phyloP scores from a whole-genome alignment of 2,888 invertebrate genomes.

The Caenorhabditis sp. region DNA sequence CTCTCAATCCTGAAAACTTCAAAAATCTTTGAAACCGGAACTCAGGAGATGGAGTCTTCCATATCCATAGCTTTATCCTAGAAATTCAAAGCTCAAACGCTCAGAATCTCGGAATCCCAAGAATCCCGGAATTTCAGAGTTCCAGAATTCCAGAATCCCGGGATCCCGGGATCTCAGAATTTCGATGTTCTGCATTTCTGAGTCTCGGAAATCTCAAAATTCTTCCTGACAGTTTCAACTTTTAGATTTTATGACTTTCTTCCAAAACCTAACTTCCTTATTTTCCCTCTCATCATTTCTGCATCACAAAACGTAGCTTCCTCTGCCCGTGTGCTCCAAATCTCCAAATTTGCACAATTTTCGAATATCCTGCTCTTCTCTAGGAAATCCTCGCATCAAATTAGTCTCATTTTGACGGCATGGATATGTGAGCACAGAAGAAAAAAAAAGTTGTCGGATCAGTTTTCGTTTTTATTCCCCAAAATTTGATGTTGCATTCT shows the following conservation, averaged over 20 bases:
- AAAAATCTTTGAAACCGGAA: too few relatives aligned
- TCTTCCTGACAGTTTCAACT: too few relatives aligned
- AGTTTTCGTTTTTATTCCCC: constrained; percentile 24
- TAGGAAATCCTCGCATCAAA: neutral
- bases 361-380: constrained; percentile 19
- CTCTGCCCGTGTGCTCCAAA: neutral
- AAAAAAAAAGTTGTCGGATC: constrained; percentile 24
- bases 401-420: constrained; percentile 35
- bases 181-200: too few relatives aligned
- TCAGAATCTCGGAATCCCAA: neutral
- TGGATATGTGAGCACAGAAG: neutral
- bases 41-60: too few relatives aligned
- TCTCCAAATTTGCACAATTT: constrained; percentile 36
- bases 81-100: neutral
- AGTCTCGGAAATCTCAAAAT: too few relatives aligned
- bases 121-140: too few relatives aligned
- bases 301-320: neutral
- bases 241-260: too few relatives aligned
- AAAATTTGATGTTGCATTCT: constrained; percentile 5
- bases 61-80: too few relatives aligned
- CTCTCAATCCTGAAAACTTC: too few relatives aligned
- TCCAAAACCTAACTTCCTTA: constrained; percentile 16
- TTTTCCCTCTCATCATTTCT: constrained; percentile 16
- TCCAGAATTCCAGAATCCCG: too few relatives aligned
- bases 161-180: too few relatives aligned